These are phyloP conservation scores for Ailuropoda melanoleuca DNA, from an alignment of 2,113 vertebrate genomes.

Conservation along the genomic window DNA sequence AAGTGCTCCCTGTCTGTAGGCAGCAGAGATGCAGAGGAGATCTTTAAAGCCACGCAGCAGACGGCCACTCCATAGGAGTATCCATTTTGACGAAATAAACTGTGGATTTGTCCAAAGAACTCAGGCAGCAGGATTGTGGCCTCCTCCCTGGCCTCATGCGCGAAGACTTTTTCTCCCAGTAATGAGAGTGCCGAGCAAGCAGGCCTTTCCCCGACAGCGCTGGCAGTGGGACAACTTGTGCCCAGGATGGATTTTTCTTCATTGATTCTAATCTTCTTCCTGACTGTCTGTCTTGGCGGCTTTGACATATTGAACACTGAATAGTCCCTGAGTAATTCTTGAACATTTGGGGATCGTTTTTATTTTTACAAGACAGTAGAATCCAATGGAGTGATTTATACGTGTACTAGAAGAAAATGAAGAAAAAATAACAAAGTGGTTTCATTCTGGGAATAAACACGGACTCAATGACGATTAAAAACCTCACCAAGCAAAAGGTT, in stretches of 20 bases:
- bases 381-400: slow-evolving; percentile 87
- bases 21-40: not conserved
- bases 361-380: slow-evolving; percentile 88
- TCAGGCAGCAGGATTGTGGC: slow-evolving; percentile 63
- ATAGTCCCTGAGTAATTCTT: slow-evolving; percentile 88
- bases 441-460: slow-evolving; percentile 72
- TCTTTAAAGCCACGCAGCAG: slow-evolving; percentile 15
- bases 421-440: slow-evolving; percentile 77
- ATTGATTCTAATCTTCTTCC: slow-evolving; percentile 89
- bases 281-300: slow-evolving; percentile 85
- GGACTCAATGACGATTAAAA: slow-evolving; percentile 63
- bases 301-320: slow-evolving; percentile 87
- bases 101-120: slow-evolving; percentile 80
- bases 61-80: not conserved
- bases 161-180: slow-evolving; percentile 82
- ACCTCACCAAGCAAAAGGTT: slow-evolving; percentile 55
- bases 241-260: slow-evolving; percentile 85
- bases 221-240: slow-evolving; percentile 83
- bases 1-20: not conserved
- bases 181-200: slow-evolving; percentile 78
- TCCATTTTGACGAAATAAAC: slow-evolving; percentile 69
- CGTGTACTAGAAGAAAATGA: slow-evolving; percentile 79
- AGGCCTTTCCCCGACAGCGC: slow-evolving; percentile 76
- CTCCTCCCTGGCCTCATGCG: slow-evolving; percentile 68
- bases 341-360: slow-evolving; percentile 87